Percentiles rank a stretch among this genome's conserved stretches.
These are phyloP conservation scores for Helobdella robusta DNA, from an alignment of 2,888 invertebrate species.

Conservation along the genomic window DNA sequence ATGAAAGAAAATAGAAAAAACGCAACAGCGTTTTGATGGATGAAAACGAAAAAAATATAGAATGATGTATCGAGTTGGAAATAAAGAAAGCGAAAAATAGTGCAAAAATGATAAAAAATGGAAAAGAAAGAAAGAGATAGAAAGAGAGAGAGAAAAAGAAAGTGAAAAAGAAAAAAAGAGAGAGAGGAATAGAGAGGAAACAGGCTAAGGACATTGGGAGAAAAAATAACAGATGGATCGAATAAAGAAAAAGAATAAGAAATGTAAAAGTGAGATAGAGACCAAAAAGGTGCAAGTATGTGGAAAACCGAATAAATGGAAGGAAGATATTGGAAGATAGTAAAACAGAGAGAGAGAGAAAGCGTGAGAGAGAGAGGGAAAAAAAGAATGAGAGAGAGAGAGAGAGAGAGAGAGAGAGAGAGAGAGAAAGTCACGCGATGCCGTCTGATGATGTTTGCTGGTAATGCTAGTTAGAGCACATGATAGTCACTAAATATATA, in stretches of 20 bases:
- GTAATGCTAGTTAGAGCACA: too few species aligned
- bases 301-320: not conserved
- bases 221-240: not conserved
- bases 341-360: not conserved
- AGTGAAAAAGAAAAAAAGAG: not conserved
- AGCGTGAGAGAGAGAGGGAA: constrained; percentile 1
- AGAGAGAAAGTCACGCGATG: not conserved
- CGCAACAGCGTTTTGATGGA: not conserved
- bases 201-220: not conserved
- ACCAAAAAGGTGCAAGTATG: not conserved
- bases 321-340: not conserved
- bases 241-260: too few species aligned
- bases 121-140: not conserved
- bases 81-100: not conserved
- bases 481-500: too few species aligned
- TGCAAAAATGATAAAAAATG: not conserved
- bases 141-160: not conserved
- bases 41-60: not conserved
- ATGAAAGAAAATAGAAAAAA: not conserved
- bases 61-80: not conserved
- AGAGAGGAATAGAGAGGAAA: not conserved
- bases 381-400: constrained; percentile 1
- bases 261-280: not conserved
- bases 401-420: not conserved
- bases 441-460: too few species aligned